Evolutionary conservation across 2,113 vertebrate species (phyloP).

Genomic region (Notothenia coriiceps): DNA sequence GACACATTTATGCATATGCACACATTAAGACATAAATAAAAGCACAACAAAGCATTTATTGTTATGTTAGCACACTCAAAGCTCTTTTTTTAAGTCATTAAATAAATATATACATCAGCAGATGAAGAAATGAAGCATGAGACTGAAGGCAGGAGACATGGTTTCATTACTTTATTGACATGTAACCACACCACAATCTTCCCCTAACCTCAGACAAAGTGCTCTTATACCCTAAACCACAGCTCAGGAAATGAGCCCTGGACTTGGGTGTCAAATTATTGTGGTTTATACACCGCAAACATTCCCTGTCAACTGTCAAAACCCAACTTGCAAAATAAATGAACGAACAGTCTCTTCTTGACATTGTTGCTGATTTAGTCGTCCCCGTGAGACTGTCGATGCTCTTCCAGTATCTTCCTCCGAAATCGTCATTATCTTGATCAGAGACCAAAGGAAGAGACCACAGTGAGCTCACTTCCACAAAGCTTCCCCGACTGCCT

Average conservation of each 20-base stretch:
- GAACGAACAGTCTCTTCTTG: neutral
- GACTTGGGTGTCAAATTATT: neutral
- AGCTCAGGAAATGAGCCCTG: too few relatives aligned
- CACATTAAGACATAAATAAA: too few relatives aligned
- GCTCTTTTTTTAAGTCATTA: too few relatives aligned
- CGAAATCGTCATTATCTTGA: constrained; percentile 10
- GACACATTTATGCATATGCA: too few relatives aligned
- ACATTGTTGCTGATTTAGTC: neutral
- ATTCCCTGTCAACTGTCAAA: neutral
- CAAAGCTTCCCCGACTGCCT: constrained; percentile 38
- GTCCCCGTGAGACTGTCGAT: neutral
- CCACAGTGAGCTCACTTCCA: constrained; percentile 46
- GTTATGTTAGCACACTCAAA: too few relatives aligned
- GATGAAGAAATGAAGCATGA: too few relatives aligned
- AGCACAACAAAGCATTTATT: too few relatives aligned
- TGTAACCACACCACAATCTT: neutral
- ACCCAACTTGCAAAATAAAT: neutral
- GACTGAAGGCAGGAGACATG: neutral
- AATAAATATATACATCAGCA: too few relatives aligned
- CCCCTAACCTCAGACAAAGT: neutral
- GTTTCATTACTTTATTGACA: neutral
- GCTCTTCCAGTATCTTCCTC: neutral
- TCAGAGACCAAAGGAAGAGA: constrained; percentile 26
- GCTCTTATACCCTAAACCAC: neutral
- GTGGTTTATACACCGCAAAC: neutral